A percentile compares a stretch with the other conserved stretches of the same genome.
Conservation (phyloP, 2,113 vertebrate species). For the Python bivittatus region DNA sequence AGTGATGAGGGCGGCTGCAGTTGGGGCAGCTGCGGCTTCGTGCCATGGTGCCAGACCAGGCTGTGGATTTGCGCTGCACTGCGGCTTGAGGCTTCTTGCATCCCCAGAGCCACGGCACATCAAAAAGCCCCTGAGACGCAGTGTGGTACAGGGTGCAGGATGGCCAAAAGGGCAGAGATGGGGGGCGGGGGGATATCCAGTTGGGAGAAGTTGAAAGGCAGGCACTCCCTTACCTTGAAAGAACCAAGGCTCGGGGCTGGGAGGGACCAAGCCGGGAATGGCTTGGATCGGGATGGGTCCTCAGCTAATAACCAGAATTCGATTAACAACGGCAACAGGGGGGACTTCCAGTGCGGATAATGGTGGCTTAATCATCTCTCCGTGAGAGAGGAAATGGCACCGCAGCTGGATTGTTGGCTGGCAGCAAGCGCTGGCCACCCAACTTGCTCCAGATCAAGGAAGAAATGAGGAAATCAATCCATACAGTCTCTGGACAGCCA, state of each 20-base stretch:
- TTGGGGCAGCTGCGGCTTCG: neutral
- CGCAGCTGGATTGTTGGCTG: too few relatives aligned
- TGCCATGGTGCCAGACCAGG: neutral
- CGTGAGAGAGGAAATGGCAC: too few relatives aligned
- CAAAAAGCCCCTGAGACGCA: too few relatives aligned
- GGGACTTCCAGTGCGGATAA: too few relatives aligned
- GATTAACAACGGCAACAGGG: neutral
- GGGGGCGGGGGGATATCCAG: too few relatives aligned
- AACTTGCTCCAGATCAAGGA: too few relatives aligned
- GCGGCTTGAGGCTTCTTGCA: neutral
- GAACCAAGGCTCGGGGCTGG: neutral
- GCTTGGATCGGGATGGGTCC: neutral
- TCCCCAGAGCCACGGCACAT: neutral
- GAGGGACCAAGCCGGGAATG: neutral
- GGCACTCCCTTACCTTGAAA: neutral
- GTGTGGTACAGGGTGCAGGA: too few relatives aligned
- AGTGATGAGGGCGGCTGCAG: neutral
- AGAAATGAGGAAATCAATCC: too few relatives aligned
- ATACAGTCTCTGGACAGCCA: too few relatives aligned
- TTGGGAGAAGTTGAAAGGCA: neutral
- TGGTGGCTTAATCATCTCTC: too few relatives aligned
- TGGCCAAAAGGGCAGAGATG: neutral
- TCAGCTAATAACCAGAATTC: neutral
- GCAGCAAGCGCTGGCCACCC: too few relatives aligned
- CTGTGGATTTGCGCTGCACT: neutral